Evolutionary conservation across 2,797 vertebrate genomes (phyloP).

Genomic region (Hydrophis major): DNA sequence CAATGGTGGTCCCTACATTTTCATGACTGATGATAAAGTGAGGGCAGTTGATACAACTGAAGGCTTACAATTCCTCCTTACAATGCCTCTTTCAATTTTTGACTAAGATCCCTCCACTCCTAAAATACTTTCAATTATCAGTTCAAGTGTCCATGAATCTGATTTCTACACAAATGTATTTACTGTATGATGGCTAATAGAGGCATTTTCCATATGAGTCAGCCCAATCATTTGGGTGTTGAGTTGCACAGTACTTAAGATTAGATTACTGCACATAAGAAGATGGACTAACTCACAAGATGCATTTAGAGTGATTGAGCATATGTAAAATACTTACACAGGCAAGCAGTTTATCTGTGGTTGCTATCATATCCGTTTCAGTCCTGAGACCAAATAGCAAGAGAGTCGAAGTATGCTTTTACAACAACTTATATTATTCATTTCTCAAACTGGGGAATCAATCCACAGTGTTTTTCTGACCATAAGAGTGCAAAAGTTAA

Average conservation of each 20-base stretch:
- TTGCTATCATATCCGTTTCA: neutral
- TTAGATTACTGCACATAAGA: neutral
- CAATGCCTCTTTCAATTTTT: neutral
- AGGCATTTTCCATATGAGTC: neutral
- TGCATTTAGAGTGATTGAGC: neutral
- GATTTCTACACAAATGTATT: neutral
- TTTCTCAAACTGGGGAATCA: slow-evolving; percentile 31
- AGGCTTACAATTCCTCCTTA: neutral
- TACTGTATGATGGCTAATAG: neutral
- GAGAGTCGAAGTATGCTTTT: neutral
- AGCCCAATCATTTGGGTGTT: neutral
- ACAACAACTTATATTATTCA: slow-evolving; percentile 22
- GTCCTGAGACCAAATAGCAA: neutral
- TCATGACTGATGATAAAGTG: neutral
- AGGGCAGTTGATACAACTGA: neutral
- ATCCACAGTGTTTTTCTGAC: neutral
- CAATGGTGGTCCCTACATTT: neutral
- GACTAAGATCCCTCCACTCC: neutral
- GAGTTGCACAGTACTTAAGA: neutral
- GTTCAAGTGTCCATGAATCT: neutral
- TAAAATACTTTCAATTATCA: neutral
- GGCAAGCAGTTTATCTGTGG: neutral
- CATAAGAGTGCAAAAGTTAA: slow-evolving; percentile 18
- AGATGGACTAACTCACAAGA: neutral
- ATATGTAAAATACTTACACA: neutral